These are phyloP conservation scores for Polydrusus tereticollis DNA, from an alignment of 2,888 invertebrate genomes.

Conservation along the genomic window DNA sequence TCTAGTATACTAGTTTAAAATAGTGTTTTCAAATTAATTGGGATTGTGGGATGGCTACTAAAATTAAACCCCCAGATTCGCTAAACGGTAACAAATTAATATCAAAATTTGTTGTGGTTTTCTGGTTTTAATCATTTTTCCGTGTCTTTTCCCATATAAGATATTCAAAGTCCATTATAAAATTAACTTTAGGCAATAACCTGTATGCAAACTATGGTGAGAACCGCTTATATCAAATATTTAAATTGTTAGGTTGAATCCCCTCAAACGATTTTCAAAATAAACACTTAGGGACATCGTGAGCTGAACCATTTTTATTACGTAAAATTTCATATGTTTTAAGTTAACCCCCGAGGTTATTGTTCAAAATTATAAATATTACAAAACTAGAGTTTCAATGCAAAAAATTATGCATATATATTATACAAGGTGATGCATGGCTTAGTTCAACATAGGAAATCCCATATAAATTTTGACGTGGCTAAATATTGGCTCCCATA, in stretches of 20 bases:
- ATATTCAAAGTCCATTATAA: background rate
- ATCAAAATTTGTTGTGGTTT: background rate
- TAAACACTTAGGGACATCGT: conserved; percentile 4
- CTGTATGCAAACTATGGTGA: background rate
- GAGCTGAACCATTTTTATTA: background rate
- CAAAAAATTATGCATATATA: too few relatives aligned
- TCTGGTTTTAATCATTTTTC: background rate
- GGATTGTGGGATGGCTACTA: too few relatives aligned
- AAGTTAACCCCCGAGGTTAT: background rate
- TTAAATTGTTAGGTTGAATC: conserved; percentile 1
- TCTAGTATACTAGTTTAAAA: too few relatives aligned
- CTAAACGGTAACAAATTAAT: too few relatives aligned
- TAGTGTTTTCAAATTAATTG: too few relatives aligned
- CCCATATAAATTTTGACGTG: too few relatives aligned
- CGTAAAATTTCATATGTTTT: background rate
- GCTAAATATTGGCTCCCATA: too few relatives aligned
- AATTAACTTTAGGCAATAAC: background rate
- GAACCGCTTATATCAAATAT: conserved; percentile 2
- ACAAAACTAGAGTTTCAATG: background rate
- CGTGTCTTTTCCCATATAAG: background rate
- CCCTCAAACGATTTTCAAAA: conserved; percentile 12
- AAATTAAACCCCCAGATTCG: too few relatives aligned
- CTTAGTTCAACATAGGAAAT: too few relatives aligned
- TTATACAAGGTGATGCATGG: too few relatives aligned
- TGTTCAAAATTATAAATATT: background rate